Percentiles rank a stretch among this genome's conserved stretches.
Conservation (phyloP, 1,140 invertebrate species). For the Platorchestia sp. region DNA sequence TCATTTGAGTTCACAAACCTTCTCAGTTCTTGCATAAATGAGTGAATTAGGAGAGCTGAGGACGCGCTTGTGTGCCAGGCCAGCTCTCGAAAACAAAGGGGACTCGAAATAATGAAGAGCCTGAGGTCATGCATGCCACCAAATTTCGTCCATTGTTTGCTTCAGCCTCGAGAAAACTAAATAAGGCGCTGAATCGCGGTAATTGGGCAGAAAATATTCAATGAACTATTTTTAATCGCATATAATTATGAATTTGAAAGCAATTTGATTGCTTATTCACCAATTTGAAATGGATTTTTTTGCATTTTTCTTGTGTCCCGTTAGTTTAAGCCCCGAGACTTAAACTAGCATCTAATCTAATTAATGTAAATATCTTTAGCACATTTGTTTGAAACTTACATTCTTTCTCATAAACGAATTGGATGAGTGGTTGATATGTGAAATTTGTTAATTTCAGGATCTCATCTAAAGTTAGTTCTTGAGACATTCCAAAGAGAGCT, state of each 20-base stretch:
- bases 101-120: neutral
- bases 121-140: neutral
- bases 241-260: neutral
- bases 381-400: too few species aligned
- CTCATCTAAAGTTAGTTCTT: too few species aligned
- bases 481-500: too few species aligned
- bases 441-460: too few species aligned
- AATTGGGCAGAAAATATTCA: neutral
- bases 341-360: too few species aligned
- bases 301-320: too few species aligned
- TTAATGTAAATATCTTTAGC: too few species aligned
- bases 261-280: neutral
- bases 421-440: too few species aligned
- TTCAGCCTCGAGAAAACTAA: neutral
- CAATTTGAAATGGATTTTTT: neutral
- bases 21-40: neutral
- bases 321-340: too few species aligned
- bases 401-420: too few species aligned
- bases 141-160: neutral
- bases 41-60: neutral
- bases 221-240: neutral
- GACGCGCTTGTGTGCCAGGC: neutral
- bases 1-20: neutral
- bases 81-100: neutral
- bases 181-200: neutral